Evolutionary conservation across 2,888 invertebrate species (phyloP).

Genomic region (Hyposoter didymator): DNA sequence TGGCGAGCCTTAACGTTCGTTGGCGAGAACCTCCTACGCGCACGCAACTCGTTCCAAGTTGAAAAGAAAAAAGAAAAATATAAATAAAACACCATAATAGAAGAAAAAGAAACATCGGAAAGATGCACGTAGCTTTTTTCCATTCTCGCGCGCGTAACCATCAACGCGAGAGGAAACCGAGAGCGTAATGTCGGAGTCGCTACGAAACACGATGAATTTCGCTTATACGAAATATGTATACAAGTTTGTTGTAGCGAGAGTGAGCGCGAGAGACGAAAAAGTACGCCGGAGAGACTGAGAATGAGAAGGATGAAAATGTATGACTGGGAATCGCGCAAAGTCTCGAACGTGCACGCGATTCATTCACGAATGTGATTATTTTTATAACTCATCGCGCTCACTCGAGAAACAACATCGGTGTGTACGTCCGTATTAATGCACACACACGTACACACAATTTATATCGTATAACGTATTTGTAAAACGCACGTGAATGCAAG

Average conservation of each 20-base stretch:
- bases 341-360: slow-evolving; percentile 70
- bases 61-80: slow-evolving; percentile 1
- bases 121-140: slow-evolving; percentile 16
- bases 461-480: slow-evolving; percentile 6
- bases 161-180: slow-evolving; percentile 34
- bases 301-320: slow-evolving; percentile 41
- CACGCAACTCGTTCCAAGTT: slow-evolving; percentile 81
- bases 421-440: slow-evolving; percentile 1
- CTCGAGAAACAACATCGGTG: slow-evolving; percentile 32
- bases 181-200: slow-evolving; percentile 35
- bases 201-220: slow-evolving; percentile 45
- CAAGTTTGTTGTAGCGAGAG: not conserved
- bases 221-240: slow-evolving; percentile 15
- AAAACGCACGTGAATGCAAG: not conserved
- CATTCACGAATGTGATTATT: slow-evolving; percentile 71
- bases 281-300: slow-evolving; percentile 37
- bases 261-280: slow-evolving; percentile 8
- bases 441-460: slow-evolving; percentile 9
- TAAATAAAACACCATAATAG: not conserved
- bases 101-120: slow-evolving; percentile 9
- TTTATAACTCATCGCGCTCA: slow-evolving; percentile 46
- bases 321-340: slow-evolving; percentile 51
- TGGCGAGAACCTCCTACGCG: slow-evolving; percentile 80
- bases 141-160: slow-evolving; percentile 51
- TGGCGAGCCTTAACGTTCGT: slow-evolving; percentile 76